Evolutionary conservation across 2,797 vertebrate species (phyloP).

Genomic region (Parauchenoglanis ngamensis): DNA sequence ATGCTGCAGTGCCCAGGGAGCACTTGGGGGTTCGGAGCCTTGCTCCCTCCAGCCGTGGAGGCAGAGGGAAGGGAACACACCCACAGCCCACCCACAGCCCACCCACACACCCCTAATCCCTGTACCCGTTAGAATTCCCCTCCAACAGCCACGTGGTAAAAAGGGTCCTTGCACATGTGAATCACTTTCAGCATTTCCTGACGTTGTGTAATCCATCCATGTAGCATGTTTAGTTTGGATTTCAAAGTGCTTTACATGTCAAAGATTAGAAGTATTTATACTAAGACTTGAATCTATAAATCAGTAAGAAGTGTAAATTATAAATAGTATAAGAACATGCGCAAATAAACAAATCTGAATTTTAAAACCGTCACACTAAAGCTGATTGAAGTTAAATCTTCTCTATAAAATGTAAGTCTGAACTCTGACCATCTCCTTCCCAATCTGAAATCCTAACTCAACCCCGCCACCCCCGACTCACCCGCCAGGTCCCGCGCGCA

Average conservation of each 20-base stretch:
- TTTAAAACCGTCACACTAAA: not conserved
- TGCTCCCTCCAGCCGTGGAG: too few species aligned
- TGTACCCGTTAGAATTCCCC: not conserved
- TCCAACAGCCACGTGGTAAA: not conserved
- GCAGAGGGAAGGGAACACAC: too few species aligned
- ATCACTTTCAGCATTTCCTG: not conserved
- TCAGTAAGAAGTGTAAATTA: not conserved
- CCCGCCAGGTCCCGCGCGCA: slow-evolving; percentile 54
- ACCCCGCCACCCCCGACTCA: slow-evolving; percentile 23
- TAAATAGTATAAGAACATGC: not conserved
- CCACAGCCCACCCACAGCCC: too few species aligned
- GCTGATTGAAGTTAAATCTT: not conserved
- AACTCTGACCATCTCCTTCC: not conserved
- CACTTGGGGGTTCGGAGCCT: too few species aligned
- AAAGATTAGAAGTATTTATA: not conserved
- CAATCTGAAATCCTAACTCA: not conserved
- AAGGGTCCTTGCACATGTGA: not conserved
- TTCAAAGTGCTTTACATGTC: not conserved
- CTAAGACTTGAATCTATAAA: not conserved
- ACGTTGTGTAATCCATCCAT: not conserved
- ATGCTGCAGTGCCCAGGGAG: too few species aligned
- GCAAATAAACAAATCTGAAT: not conserved
- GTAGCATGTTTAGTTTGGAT: not conserved
- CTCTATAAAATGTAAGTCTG: not conserved
- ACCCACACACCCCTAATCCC: too few species aligned